phyloP scores from a whole-genome alignment of 2,797 vertebrate genomes.

The Falco rusticolus region DNA sequence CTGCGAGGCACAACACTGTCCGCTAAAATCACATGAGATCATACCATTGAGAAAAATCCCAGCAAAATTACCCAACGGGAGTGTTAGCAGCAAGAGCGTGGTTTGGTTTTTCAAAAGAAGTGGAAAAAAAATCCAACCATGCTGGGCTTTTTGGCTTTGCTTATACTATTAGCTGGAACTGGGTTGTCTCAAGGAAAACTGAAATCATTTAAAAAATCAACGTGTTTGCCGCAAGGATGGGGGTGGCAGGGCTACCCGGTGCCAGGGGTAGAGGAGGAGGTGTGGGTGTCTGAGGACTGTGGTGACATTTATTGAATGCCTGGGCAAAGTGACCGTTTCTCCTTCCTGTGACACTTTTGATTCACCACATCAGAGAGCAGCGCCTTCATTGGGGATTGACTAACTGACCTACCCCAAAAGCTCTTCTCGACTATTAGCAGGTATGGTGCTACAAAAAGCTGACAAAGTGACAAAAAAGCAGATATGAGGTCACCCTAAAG shows the following conservation, averaged over 20 bases:
- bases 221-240: background rate
- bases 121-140: constrained; percentile 30
- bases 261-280: background rate
- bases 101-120: background rate
- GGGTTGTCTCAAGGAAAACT: background rate
- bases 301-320: background rate
- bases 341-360: background rate
- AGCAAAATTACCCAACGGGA: constrained; percentile 7
- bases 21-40: background rate
- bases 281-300: background rate
- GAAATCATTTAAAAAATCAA: background rate
- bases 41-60: background rate
- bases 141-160: constrained; percentile 20
- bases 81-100: background rate
- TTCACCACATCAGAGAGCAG: background rate
- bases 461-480: background rate
- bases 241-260: background rate
- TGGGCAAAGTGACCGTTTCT: background rate
- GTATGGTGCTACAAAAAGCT: background rate
- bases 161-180: constrained; percentile 3
- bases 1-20: background rate
- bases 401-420: background rate
- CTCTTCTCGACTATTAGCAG: background rate
- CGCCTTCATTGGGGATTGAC: background rate
- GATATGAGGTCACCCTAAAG: background rate